Evolutionary conservation across 2,888 invertebrate genomes (phyloP), one percentile per base, ranked within the genome.

Genomic region (Caenorhabditis panamensis): DNA sequence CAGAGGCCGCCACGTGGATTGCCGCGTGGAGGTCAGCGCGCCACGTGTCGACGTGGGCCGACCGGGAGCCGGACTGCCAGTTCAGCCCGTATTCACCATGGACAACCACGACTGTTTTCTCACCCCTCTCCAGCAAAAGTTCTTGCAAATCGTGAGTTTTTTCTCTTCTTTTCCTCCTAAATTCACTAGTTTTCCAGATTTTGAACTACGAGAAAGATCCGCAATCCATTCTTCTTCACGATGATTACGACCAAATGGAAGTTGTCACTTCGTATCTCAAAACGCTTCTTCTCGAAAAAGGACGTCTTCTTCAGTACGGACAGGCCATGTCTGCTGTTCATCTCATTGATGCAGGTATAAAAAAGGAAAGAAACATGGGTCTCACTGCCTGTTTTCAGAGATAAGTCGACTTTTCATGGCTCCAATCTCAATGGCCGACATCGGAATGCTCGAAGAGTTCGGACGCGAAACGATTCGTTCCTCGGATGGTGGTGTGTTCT

Each of bases 361-460:
- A 3, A 11, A 4, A 3, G 3, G 18, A 8, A 26, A 49, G 31
- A 31, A 51, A 20, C 4, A 28, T 26, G 22, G 37, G 18, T 31
- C n/a, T n/a, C n/a, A n/a, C n/a, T n/a, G n/a, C n/a, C n/a, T n/a
- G 2, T 41, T 41, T 79, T 51, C 37, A 79, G 79, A 79, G 26
- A 75, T 79, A 9, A 53, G 79, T 28, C 68, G 73, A 13, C 68
- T 79, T 31, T 79, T 79, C 72, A 75, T 79, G 73, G 44, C 79
- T 24, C 79, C 79, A 0, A 58, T 79, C 24, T 68, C 73, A 0
- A 63, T 68, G 51, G 36, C 63, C 13, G 73, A 79, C 41, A 64
- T 79, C 22, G 62, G 68, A 47, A 58, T 73, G 5, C 68, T 79
- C 20, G 73, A 75, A 56, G 56, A 73, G 44, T 79, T 54, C 54